Percentiles rank a stretch among this genome's conserved stretches.
phyloP scores from a whole-genome alignment of 2,797 vertebrate species.

The Periparus ater region DNA sequence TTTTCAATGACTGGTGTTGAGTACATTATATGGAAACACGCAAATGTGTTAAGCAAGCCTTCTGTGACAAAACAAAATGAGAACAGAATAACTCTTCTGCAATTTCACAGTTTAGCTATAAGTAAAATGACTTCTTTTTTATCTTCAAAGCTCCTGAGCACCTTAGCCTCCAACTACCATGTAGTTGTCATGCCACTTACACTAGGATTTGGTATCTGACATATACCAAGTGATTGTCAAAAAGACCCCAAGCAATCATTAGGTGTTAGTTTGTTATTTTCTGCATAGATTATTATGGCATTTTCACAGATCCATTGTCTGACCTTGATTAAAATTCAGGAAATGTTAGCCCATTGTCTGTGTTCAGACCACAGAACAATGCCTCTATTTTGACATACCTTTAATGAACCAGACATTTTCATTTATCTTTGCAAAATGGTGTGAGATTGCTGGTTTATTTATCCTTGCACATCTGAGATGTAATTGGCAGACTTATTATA shows the following conservation, averaged over 20 bases:
- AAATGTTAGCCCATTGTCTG: not conserved
- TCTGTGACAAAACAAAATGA: not conserved
- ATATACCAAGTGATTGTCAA: not conserved
- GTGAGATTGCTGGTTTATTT: conserved; percentile 6
- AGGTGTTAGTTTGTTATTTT: not conserved
- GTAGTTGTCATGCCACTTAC: not conserved
- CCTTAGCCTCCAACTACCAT: not conserved
- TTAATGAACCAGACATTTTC: conserved; percentile 20
- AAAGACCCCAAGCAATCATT: not conserved
- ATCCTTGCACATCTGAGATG: conserved; percentile 1
- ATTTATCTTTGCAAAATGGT: not conserved
- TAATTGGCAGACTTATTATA: not conserved
- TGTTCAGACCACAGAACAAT: not conserved
- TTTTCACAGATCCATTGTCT: not conserved
- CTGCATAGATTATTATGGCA: not conserved
- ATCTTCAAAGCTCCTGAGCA: not conserved
- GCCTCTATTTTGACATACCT: not conserved
- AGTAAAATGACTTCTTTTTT: not conserved
- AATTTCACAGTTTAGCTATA: not conserved
- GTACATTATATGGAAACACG: not conserved
- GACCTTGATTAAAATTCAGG: not conserved
- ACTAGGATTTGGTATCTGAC: not conserved
- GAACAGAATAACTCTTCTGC: not conserved
- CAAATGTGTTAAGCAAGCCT: not conserved
- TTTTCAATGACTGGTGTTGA: not conserved